Base-by-base conservation (phyloP, 2,113 vertebrate species). In the Centropus bengalensis region DNA sequence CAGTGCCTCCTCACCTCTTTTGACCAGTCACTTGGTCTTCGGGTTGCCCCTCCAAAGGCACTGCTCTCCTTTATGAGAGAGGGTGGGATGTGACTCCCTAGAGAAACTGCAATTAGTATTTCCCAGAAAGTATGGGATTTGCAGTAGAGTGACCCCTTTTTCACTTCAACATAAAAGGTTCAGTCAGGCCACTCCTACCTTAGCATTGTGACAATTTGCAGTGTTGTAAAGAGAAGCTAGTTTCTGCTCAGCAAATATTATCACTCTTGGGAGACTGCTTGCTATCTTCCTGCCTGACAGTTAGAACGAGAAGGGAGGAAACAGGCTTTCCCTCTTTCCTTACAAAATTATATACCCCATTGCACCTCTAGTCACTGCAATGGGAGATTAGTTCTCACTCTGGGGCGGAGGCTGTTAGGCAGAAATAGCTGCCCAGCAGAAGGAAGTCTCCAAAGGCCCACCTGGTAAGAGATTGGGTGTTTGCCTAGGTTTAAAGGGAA, bases 391-490 rank as follows among this genome's bases (percentile, higher is more conserved):
- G 36, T 10, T 78, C 49, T 36, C 59, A 52, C 64, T 47, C 8
- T 42, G 51, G 6, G 3, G 4, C 32, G 22, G 22, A 12, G 8
- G 10, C 36, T 4, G 0, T 15, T 19, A 42, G 32, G 12, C 67
- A 82, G 44, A 42, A 85, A 56, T 10, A 70, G 38, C 26, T 89
- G 56, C 32, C 44, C 32, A 56, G n/a, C 19, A 86, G 30, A 82
- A 91, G 32, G 70, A 78, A 89, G 33, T 14, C 33, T 82, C 74
- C 32, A 52, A 58, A 91, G 28, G n/a, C 12, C 8, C 38, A 45
- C 24, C 28, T 47, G 13, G 32, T 62, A 58, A 85, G 38, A 82
- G 82, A 45, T 36, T 1, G 85, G 28, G 12, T 20, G 36, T 7
- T 54, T 73, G 14, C 7, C 49, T 73, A 30, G 19, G 59, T 68